phyloP scores from a whole-genome alignment of 2,113 vertebrate species.

The Chamaea fasciata region DNA sequence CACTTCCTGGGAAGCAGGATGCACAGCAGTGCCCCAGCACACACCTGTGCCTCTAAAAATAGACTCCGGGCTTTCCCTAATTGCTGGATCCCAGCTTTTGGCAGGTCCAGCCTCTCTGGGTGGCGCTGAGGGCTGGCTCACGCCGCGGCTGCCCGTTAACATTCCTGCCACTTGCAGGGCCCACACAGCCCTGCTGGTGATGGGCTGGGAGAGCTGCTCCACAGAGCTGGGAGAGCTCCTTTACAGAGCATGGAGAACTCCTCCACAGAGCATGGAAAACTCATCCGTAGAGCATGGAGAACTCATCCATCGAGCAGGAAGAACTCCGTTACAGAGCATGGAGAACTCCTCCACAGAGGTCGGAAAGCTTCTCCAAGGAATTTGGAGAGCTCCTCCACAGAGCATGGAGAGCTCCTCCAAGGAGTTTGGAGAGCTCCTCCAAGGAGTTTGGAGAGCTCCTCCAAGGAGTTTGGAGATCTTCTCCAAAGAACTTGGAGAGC shows the following conservation, averaged over 20 bases:
- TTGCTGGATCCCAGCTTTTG: background rate
- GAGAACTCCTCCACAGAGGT: background rate
- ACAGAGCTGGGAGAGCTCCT: background rate
- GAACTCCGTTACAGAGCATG: background rate
- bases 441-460: background rate
- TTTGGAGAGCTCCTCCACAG: background rate
- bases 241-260: background rate
- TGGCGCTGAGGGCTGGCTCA: background rate
- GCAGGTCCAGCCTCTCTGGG: background rate
- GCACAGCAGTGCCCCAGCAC: background rate
- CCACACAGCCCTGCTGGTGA: background rate
- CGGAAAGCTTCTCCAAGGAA: background rate
- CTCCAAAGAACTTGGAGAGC: background rate
- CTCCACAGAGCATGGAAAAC: rapidly evolving
- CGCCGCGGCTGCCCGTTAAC: background rate
- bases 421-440: background rate
- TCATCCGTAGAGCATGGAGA: background rate
- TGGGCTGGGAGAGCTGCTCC: background rate
- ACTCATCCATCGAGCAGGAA: background rate
- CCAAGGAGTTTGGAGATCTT: background rate
- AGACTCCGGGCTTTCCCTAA: conserved; percentile 20
- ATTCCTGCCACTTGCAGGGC: background rate
- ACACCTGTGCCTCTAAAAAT: background rate
- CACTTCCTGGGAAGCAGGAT: background rate
- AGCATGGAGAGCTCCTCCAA: background rate